Conservation (phyloP, 1,140 invertebrate species). For the Nasonia giraulti region DNA sequence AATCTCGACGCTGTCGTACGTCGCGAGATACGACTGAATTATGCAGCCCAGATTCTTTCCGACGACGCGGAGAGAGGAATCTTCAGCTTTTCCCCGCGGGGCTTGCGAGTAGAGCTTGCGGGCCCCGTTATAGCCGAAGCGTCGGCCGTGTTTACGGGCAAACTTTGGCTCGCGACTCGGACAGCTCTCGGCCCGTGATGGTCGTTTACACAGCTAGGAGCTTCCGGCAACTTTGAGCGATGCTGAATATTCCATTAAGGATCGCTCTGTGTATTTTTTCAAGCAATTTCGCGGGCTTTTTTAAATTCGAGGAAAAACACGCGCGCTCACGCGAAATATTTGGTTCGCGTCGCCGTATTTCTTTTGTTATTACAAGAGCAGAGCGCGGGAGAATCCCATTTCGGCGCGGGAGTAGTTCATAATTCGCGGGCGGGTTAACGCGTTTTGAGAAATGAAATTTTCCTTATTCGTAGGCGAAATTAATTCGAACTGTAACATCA, state of each 20-base stretch:
- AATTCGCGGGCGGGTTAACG: not conserved
- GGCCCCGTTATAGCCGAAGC: not conserved
- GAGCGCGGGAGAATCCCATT: not conserved
- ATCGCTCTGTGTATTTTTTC: not conserved
- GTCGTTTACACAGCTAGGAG: not conserved
- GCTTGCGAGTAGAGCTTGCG: not conserved
- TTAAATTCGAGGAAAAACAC: too few species aligned
- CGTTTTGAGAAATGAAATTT: not conserved
- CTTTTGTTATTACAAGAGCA: not conserved
- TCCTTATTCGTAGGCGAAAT: not conserved
- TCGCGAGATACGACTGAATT: not conserved
- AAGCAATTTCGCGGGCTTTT: too few species aligned
- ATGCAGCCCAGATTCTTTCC: constrained; percentile 6
- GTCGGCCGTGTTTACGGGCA: not conserved
- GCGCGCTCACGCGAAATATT: too few species aligned
- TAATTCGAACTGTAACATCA: not conserved
- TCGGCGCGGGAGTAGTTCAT: not conserved
- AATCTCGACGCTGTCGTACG: not conserved
- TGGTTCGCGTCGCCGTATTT: too few species aligned
- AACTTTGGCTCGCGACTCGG: not conserved
- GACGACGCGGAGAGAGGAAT: not conserved
- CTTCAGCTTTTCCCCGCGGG: not conserved
- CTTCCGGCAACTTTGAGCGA: not conserved
- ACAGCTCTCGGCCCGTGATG: not conserved
- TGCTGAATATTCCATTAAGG: not conserved